phyloP scores from a whole-genome alignment of 2,797 vertebrate species.

The Todus mexicanus region DNA sequence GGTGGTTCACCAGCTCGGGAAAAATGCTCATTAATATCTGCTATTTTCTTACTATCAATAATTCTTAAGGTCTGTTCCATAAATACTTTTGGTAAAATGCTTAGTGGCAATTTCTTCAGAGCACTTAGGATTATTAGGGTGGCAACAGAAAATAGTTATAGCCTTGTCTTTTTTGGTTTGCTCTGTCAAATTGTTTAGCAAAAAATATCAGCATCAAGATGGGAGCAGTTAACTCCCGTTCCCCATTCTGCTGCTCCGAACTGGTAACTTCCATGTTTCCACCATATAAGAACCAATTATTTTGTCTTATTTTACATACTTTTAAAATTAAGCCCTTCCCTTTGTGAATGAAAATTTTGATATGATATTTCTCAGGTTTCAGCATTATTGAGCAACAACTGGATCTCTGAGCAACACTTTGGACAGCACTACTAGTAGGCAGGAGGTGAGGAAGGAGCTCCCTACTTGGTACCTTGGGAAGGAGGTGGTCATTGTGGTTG shows the following conservation, averaged over 20 bases:
- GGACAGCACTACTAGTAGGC: accelerated
- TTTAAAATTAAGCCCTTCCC: background rate
- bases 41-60: background rate
- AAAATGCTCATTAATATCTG: slow-evolving; percentile 25
- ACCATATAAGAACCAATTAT: background rate
- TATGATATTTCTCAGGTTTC: background rate
- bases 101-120: background rate
- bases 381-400: background rate
- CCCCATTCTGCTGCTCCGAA: background rate
- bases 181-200: background rate
- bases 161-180: background rate
- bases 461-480: accelerated
- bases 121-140: background rate
- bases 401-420: background rate
- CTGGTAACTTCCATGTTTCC: background rate
- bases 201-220: background rate
- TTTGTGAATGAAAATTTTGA: background rate
- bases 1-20: background rate
- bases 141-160: background rate
- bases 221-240: background rate
- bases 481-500: accelerated
- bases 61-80: background rate
- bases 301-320: background rate
- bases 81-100: background rate
- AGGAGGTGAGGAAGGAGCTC: background rate